Evolutionary conservation across 2,888 invertebrate genomes (phyloP), one percentile per base, ranked within the genome.

Genomic region (Euplexia lucipara): DNA sequence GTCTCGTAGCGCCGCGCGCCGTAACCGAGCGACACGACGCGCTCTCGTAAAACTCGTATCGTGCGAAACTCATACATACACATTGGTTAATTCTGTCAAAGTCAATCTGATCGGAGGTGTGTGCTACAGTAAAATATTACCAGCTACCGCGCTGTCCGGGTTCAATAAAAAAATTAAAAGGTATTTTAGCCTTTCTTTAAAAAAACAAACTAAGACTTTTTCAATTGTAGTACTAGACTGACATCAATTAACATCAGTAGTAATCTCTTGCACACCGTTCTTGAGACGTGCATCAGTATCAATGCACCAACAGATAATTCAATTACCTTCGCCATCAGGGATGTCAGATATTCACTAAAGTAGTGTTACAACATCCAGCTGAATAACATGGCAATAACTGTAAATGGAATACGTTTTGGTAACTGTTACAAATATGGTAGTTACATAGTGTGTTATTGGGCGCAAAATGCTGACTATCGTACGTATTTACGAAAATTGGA

Each of bases 11-110:
- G 53, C 26, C 53, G 61, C 32, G 47, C 54, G 53, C 26, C 53
- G 61, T 35, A 12, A 41, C 56, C 16, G 34, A 34, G 65, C 68
- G 49, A 68, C 69, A 63, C 60, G 59, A 60, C 41, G 42, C 44
- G 32, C 22, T 26, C 22, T 70, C 79, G 70, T 80, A 67, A 78
- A 78, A 37, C 16, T 52, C 58, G 57, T 81, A 70, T 80, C 81
- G 37, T 42, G 41, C 34, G 49, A 0, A 68, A 77, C 80, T 74
- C 74, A 80, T 79, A 72, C 71, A 75, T 68, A 77, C 49, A 72
- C 69, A 81, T 70, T 62, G 65, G 65, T 63, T 70, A 45, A 65
- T 69, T 73, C 56, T 8, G 56, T 39, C 48, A 57, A 49, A 52
- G 54, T 62, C 70, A 51, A 57, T 26, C 20, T 51, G 39, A 10